Evolutionary conservation across 1,140 invertebrate species (phyloP).

Genomic region (Ladona fulva): DNA sequence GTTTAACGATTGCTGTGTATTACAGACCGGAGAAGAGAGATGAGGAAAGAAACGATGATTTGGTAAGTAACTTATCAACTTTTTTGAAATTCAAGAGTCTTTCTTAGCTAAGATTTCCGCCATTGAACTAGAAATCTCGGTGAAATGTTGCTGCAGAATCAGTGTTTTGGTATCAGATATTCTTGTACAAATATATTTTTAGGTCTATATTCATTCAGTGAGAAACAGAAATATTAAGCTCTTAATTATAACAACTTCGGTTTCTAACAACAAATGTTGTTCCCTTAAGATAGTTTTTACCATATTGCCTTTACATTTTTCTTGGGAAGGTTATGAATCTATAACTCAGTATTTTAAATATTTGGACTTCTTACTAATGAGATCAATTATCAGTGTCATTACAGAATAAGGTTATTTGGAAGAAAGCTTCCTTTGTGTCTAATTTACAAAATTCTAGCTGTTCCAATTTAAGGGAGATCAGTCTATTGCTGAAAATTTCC

Average conservation of each 20-base stretch:
- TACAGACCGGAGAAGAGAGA: not conserved
- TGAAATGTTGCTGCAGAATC: not conserved
- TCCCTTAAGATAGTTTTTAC: too few relatives aligned
- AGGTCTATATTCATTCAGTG: not conserved
- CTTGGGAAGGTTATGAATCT: too few relatives aligned
- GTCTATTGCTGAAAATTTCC: too few relatives aligned
- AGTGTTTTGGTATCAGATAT: not conserved
- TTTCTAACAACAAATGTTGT: too few relatives aligned
- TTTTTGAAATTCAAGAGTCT: not conserved
- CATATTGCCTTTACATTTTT: too few relatives aligned
- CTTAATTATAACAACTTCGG: not conserved
- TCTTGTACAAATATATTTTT: not conserved
- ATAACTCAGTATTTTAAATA: too few relatives aligned
- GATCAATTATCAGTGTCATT: too few relatives aligned
- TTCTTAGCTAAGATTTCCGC: not conserved
- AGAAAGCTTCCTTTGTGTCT: too few relatives aligned
- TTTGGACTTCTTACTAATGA: too few relatives aligned
- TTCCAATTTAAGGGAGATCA: too few relatives aligned
- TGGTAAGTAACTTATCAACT: not conserved
- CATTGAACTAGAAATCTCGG: not conserved
- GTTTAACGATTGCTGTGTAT: not conserved
- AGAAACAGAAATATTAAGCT: not conserved
- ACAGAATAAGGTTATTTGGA: too few relatives aligned
- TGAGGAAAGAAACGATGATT: not conserved
- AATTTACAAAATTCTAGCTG: too few relatives aligned